Percentiles rank a stretch among this genome's conserved stretches.
These are phyloP conservation scores for Stenotaenia linearis DNA, from an alignment of 2,888 invertebrate species.

Conservation along the genomic window DNA sequence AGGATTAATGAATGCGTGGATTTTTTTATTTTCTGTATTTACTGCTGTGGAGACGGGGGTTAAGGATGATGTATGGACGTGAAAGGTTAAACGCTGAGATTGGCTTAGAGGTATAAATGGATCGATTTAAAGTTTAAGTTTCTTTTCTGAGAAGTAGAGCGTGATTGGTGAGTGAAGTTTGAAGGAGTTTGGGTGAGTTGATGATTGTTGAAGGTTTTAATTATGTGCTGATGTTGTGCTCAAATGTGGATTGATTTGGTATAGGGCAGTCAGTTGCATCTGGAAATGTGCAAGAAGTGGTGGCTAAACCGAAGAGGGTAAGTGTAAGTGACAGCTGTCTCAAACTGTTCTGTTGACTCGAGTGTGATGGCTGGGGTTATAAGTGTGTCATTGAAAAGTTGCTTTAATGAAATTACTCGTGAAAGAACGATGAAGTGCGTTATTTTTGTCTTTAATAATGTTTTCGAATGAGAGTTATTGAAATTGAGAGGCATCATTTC, in stretches of 20 bases:
- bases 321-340: conserved; percentile 23
- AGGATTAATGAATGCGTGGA: background rate
- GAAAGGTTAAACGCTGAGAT: background rate
- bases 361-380: background rate
- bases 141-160: too few species aligned
- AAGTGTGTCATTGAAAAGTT: conserved; percentile 17
- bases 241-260: conserved; percentile 17
- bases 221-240: conserved; percentile 4
- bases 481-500: background rate
- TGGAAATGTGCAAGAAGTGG: conserved; percentile 21
- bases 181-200: background rate
- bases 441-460: background rate
- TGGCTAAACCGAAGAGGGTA: background rate
- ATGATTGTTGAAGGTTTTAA: conserved; percentile 4
- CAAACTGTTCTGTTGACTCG: conserved; percentile 17
- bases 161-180: too few species aligned
- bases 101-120: too few species aligned
- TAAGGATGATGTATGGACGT: background rate
- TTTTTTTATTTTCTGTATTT: background rate
- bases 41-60: background rate
- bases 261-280: background rate
- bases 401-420: background rate
- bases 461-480: background rate
- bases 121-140: too few species aligned
- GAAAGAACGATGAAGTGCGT: background rate